Evolutionary conservation across 2,113 vertebrate species (phyloP), one percentile per base, ranked within the genome.

Genomic region (Brienomyrus brachyistius): DNA sequence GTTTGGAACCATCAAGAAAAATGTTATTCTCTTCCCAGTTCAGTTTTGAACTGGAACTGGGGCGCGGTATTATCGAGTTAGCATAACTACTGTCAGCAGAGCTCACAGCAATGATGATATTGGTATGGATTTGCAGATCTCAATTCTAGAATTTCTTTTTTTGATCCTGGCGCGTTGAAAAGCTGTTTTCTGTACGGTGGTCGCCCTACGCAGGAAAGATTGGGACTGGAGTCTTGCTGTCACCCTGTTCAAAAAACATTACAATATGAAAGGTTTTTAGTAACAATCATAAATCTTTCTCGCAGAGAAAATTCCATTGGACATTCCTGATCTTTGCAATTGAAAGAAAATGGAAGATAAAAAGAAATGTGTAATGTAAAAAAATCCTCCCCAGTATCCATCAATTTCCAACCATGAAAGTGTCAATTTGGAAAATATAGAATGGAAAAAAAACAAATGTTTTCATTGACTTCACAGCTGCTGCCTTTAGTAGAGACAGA

Each of bases 371-470:
- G 23, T 47, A 45, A 88, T 48, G 43, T n/a, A 74, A 51, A 47
- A 74, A 80, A 40, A 43, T 40, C 74, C 82, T 84, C 45, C 23
- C 82, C 74, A 80, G 74, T 17, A 80, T 80, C 62, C 45, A 48
- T 47, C 40, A 74, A 77, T 66, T 27, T 48, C 59, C 47, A 4
- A 48, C 66, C 59, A 88, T 62, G 17, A 35, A 66, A 56, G 51
- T 83, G 35, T 74, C 70, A 66, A 31, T 87, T 54, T 87, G 51
- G 51, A 87, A 87, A 54, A 31, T 54, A 54, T 10, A 87, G 51
- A 56, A 50, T 87, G 85, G 35, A 87, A 87, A 50, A 54, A 87
- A 84, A 87, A 27, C 51, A 87, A 87, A 54, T 54, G 48, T 89
- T 31, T 35, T 89, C 48, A 54, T 51, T 86, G 83, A 86, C 47